These are phyloP conservation scores for Pogonognathellus flavescens DNA, from an alignment of 1,140 invertebrate species.

Conservation along the genomic window DNA sequence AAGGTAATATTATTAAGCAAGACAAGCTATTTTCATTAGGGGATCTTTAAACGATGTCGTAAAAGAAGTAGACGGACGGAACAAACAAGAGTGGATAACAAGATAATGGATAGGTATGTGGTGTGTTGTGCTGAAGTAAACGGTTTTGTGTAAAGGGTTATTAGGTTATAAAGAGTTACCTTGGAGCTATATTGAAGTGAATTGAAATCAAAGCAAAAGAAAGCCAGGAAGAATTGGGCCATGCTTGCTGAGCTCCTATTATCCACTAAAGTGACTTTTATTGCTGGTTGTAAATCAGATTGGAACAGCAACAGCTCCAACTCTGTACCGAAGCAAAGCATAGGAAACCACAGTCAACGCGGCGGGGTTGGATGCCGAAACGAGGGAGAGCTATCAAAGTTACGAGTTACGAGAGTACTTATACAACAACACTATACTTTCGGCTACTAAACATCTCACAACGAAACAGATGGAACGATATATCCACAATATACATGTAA, in stretches of 20 bases:
- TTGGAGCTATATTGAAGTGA: slow-evolving; percentile 37
- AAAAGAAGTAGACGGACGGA: slow-evolving; percentile 21
- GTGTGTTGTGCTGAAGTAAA: slow-evolving; percentile 9
- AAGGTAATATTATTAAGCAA: too few species aligned
- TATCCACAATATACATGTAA: neutral
- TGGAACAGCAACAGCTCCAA: slow-evolving; percentile 41
- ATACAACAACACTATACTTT: neutral
- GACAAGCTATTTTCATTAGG: neutral
- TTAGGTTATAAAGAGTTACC: slow-evolving; percentile 52
- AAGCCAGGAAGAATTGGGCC: slow-evolving; percentile 36
- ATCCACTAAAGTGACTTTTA: slow-evolving; percentile 52
- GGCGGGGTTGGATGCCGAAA: slow-evolving; percentile 18
- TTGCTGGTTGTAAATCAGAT: slow-evolving; percentile 52
- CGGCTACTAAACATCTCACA: neutral
- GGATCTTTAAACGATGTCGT: neutral
- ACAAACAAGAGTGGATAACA: slow-evolving; percentile 26
- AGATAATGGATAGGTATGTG: slow-evolving; percentile 38
- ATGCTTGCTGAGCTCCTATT: slow-evolving; percentile 47
- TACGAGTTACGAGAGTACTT: slow-evolving; percentile 23
- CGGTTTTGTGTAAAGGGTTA: slow-evolving; percentile 39
- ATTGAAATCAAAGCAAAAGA: slow-evolving; percentile 43
- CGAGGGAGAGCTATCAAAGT: slow-evolving; percentile 45
- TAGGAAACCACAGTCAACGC: slow-evolving; percentile 10
- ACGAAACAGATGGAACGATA: neutral
- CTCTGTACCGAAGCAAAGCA: neutral